Evolutionary conservation across 1,140 invertebrate species (phyloP), one percentile per base, ranked within the genome.

Genomic region (Zaprionus taronus): DNA sequence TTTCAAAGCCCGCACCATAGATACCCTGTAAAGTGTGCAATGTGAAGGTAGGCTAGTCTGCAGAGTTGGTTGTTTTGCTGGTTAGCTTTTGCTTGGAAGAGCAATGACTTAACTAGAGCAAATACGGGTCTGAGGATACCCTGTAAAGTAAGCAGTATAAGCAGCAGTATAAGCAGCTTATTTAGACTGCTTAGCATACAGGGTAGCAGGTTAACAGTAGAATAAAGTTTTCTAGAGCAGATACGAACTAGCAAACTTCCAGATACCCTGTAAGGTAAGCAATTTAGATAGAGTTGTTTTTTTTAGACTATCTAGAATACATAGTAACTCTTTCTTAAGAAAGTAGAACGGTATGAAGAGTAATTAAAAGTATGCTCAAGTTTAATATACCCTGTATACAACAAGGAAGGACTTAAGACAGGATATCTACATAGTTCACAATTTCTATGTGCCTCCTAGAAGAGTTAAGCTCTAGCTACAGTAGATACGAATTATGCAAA

Each of bases 21-120:
- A 63, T 75, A 49, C 57, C 69, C 69, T 71, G 22, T 20, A 41
- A 49, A 24, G 6, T 12, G 47, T 1, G 38, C n/a, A 49, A n/a
- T 20, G 7, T 24, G 20, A 22, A 1, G 5, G 7, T 14, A 2
- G 20, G 12, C 1, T 12, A 49, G 44, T 3, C 17, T 49, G 0
- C 0, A 0, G 3, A 2, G 5, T 6, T 5, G 2, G 7, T 41
- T 41, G 15, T 5, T 15, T 41, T 14, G 38, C 28, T 31, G 38
- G 12, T 5, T n/a, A 9, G 3, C 28, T 14, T 4, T 36, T 36
- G 1, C 12, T 36, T 36, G 34, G 12, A 14, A 36, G 12, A 36
- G 0, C n/a, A 44, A n/a, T 7, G 15, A 2, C 2, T 6, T 17
- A 41, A 5, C 5, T 41, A 41, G 1, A 15, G 15, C 1, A 41